Conservation (phyloP, 2,888 invertebrate species). For the Epiperipatus broadwayi region DNA sequence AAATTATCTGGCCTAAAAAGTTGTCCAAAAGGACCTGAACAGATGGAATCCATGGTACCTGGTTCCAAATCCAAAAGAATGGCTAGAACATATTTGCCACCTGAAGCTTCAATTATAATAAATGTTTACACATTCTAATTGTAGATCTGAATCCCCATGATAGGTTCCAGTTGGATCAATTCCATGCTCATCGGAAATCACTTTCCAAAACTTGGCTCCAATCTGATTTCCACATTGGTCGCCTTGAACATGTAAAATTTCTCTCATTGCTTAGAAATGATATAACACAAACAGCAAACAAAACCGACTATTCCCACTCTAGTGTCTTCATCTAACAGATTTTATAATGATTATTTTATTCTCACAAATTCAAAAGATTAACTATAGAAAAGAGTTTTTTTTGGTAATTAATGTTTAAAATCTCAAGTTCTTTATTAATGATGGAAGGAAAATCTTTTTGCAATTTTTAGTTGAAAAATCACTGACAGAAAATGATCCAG, state of each 20-base stretch:
- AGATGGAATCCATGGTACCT: conserved; percentile 37
- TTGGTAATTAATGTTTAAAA: too few species aligned
- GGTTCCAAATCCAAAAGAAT: conserved; percentile 36
- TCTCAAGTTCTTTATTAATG: too few species aligned
- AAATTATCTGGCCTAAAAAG: conserved; percentile 37
- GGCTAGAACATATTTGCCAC: conserved; percentile 35
- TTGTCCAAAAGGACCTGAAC: conserved; percentile 36
- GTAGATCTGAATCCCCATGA: conserved; percentile 60
- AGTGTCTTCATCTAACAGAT: too few species aligned
- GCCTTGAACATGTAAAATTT: conserved; percentile 85
- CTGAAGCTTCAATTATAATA: conserved; percentile 71
- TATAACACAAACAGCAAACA: too few species aligned
- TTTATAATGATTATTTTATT: too few species aligned
- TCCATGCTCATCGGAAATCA: conserved; percentile 81
- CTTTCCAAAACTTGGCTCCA: conserved; percentile 86
- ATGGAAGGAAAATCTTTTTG: too few species aligned
- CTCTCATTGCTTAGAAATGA: too few species aligned
- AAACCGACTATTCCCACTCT: too few species aligned
- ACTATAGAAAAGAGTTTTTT: too few species aligned
- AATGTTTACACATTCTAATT: conserved; percentile 69
- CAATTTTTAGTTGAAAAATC: too few species aligned
- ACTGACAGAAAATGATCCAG: too few species aligned
- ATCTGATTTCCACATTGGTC: conserved; percentile 93
- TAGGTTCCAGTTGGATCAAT: conserved; percentile 77
- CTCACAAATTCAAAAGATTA: too few species aligned